Evolutionary conservation across 2,888 invertebrate genomes (phyloP).

Genomic region (Drosophila ezoana): DNA sequence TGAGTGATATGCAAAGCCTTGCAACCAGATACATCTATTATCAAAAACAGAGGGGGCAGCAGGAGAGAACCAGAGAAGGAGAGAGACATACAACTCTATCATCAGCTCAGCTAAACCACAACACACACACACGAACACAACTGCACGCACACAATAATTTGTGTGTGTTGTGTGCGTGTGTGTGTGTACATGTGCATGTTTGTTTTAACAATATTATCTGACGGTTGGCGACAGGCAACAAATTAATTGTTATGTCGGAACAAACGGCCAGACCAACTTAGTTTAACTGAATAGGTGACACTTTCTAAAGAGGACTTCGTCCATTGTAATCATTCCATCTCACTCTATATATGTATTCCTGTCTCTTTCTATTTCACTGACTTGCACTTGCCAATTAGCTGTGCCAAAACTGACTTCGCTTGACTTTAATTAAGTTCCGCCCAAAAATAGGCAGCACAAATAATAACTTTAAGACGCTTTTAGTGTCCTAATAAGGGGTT

Average conservation of each 20-base stretch:
- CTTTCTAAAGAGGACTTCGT: neutral
- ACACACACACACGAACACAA: neutral
- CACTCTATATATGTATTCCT: neutral
- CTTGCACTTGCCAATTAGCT: slow-evolving; percentile 3
- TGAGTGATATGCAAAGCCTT: neutral
- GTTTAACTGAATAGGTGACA: neutral
- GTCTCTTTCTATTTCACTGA: neutral
- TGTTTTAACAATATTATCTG: neutral
- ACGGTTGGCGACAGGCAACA: neutral
- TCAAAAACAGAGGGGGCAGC: no score
- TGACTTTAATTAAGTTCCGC: neutral
- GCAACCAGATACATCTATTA: neutral
- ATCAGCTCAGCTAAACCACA: neutral
- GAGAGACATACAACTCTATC: neutral
- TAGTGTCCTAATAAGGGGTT: no score
- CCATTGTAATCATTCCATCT: neutral
- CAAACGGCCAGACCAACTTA: neutral
- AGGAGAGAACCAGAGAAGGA: neutral
- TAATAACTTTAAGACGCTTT: neutral
- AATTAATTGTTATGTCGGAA: neutral
- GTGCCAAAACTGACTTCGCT: neutral
- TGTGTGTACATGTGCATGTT: neutral
- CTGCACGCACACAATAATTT: no score
- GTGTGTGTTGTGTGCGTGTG: neutral
- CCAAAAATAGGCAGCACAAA: neutral